phyloP scores from a whole-genome alignment of 2,888 invertebrate genomes.

The Chrysotoxum bicinctum region DNA sequence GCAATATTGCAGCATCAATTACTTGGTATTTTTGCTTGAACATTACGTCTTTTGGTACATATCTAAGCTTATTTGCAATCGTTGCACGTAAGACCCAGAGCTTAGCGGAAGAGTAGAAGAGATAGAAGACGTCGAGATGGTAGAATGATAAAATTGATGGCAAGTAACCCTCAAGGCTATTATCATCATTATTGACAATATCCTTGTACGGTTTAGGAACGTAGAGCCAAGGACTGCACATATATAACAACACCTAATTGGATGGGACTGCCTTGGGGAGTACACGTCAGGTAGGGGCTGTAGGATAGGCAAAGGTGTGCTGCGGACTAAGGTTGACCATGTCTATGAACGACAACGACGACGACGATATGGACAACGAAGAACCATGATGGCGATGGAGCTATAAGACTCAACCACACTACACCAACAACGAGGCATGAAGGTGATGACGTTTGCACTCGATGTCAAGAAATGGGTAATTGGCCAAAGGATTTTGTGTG shows the following conservation, averaged over 20 bases:
- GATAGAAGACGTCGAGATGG: constrained; percentile 33
- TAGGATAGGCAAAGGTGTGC: constrained; percentile 32
- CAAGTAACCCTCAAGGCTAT: constrained; percentile 63
- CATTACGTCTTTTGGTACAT: constrained; percentile 30
- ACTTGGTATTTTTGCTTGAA: constrained; percentile 41
- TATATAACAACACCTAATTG: constrained; percentile 69
- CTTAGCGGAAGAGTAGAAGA: constrained; percentile 38
- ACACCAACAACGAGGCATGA: constrained; percentile 33
- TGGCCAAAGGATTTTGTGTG: constrained; percentile 67
- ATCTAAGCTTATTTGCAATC: constrained; percentile 62
- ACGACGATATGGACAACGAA: background rate
- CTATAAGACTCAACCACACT: constrained; percentile 7
- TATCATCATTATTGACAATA: constrained; percentile 71
- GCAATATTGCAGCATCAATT: constrained; percentile 68
- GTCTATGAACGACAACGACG: constrained; percentile 15
- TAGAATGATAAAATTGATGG: constrained; percentile 65
- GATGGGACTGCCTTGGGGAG: constrained; percentile 54
- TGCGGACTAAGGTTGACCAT: constrained; percentile 52
- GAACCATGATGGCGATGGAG: constrained; percentile 2
- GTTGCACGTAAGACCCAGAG: constrained; percentile 63
- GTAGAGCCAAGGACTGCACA: constrained; percentile 42
- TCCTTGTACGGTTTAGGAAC: constrained; percentile 66
- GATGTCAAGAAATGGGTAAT: constrained; percentile 66
- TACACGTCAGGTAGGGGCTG: constrained; percentile 11
- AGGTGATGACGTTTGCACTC: constrained; percentile 69